A percentile compares a stretch with the other conserved stretches of the same genome.
These are phyloP conservation scores for Periophthalmodon schlosseri DNA, from an alignment of 2,113 vertebrate species.

Conservation along the genomic window DNA sequence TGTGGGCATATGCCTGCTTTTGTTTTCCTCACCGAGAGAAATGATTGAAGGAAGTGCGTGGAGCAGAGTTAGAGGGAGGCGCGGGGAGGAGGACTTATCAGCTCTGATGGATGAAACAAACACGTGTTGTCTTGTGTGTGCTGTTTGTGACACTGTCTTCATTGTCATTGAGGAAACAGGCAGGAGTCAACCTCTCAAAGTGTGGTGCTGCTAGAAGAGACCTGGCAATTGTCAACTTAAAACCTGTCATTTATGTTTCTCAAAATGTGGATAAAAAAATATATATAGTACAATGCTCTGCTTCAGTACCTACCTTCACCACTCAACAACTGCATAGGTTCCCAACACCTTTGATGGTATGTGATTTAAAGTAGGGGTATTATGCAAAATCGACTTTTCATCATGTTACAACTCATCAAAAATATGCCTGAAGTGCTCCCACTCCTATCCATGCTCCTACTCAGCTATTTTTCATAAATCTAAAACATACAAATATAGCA, in stretches of 20 bases:
- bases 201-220: neutral
- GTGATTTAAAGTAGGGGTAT: neutral
- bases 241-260: neutral
- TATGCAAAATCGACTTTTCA: too few relatives aligned
- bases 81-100: conserved; percentile 32
- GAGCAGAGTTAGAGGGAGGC: conserved; percentile 13
- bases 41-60: conserved; percentile 30
- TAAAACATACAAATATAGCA: too few relatives aligned
- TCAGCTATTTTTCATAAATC: too few relatives aligned
- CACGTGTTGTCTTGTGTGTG: conserved; percentile 46
- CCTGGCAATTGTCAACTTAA: neutral
- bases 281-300: neutral
- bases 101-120: conserved; percentile 59
- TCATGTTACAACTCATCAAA: too few relatives aligned
- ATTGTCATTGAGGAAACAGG: conserved; percentile 24
- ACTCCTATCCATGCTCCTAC: too few relatives aligned
- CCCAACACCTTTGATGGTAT: neutral
- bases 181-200: conserved; percentile 20
- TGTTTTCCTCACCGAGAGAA: conserved; percentile 44
- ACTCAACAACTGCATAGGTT: neutral
- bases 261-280: neutral
- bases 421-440: too few relatives aligned
- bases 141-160: conserved; percentile 50
- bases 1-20: conserved; percentile 39
- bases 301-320: neutral